phyloP scores from a whole-genome alignment of 1,140 invertebrate genomes.

The Magallana gigas region DNA sequence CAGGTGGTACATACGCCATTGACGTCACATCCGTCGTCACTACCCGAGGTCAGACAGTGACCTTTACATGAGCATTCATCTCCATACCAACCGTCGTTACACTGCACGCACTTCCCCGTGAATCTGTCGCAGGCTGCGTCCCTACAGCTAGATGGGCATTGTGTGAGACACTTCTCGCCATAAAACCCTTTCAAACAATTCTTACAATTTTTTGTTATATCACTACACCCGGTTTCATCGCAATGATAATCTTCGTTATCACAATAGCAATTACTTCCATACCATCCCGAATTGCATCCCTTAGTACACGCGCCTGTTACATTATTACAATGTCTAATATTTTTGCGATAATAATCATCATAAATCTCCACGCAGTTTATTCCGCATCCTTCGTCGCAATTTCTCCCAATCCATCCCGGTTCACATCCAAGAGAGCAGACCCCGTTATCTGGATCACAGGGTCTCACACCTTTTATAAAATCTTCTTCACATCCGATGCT shows the following conservation, averaged over 20 bases:
- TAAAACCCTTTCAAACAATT: slow-evolving; percentile 20
- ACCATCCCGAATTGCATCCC: neutral
- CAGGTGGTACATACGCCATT: slow-evolving; percentile 15
- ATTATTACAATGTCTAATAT: slow-evolving; percentile 36
- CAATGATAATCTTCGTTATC: slow-evolving; percentile 3
- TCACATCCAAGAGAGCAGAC: slow-evolving; percentile 28
- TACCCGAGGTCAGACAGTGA: neutral
- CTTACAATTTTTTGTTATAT: neutral
- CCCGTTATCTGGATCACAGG: slow-evolving; percentile 9
- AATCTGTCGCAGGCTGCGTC: neutral
- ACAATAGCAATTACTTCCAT: slow-evolving; percentile 38
- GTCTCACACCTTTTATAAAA: neutral
- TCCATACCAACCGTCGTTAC: slow-evolving; percentile 41
- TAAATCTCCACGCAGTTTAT: slow-evolving; percentile 38
- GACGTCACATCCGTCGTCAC: slow-evolving; percentile 24
- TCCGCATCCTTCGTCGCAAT: slow-evolving; percentile 44
- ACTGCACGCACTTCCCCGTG: slow-evolving; percentile 38
- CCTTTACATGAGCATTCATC: slow-evolving; percentile 39
- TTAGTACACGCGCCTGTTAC: slow-evolving; percentile 37
- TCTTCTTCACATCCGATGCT: slow-evolving; percentile 29
- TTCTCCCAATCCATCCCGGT: slow-evolving; percentile 36
- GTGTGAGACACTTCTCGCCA: slow-evolving; percentile 17
- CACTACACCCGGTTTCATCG: slow-evolving; percentile 5
- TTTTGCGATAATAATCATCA: slow-evolving; percentile 33
- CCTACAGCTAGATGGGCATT: slow-evolving; percentile 41